phyloP scores from a whole-genome alignment of 2,888 invertebrate species.

The Meta bourneti region DNA sequence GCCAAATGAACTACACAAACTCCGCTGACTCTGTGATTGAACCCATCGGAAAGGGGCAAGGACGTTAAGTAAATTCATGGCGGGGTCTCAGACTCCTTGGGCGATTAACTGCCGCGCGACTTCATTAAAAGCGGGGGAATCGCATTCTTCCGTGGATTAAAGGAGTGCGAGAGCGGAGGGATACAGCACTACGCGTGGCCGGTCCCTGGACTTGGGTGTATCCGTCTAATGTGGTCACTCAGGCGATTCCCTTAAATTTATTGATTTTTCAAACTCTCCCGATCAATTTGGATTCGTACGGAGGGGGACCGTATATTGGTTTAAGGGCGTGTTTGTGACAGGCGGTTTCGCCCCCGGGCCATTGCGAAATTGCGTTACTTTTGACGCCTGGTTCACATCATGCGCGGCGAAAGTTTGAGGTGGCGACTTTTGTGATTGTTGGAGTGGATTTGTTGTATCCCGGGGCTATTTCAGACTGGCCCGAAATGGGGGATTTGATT shows the following conservation, averaged over 20 bases:
- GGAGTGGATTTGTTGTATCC: neutral
- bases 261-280: conserved; percentile 65
- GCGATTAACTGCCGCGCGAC: conserved; percentile 69
- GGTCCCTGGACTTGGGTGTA: conserved; percentile 56
- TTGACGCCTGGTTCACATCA: neutral
- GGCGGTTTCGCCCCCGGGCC: no score
- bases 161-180: conserved; percentile 47
- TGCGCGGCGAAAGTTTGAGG: neutral
- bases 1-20: conserved; percentile 33
- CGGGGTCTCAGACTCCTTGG: conserved; percentile 34
- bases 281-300: conserved; percentile 15
- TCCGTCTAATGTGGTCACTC: conserved; percentile 59
- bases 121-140: conserved; percentile 64
- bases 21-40: conserved; percentile 60
- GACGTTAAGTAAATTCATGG: conserved; percentile 73
- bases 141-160: conserved; percentile 71
- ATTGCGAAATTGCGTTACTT: neutral
- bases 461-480: neutral
- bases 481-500: neutral
- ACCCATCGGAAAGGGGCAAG: conserved; percentile 37
- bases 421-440: neutral
- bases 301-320: conserved; percentile 34
- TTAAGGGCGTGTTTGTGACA: neutral
- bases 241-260: conserved; percentile 67
- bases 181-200: conserved; percentile 44